These are phyloP conservation scores for Tethea ocularis DNA, from an alignment of 2,888 invertebrate species.

Conservation along the genomic window DNA sequence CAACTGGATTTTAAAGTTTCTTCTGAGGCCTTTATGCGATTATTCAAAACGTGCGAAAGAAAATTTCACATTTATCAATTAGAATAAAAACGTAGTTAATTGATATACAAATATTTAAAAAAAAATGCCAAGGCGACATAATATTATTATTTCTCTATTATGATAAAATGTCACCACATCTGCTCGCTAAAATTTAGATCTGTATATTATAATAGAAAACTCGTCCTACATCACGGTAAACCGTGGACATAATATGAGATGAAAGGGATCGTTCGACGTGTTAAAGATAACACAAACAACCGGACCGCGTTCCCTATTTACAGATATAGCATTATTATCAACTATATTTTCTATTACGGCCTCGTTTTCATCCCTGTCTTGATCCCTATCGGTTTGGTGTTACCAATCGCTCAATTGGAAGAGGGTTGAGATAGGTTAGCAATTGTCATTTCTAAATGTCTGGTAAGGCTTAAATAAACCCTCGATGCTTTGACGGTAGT, in stretches of 20 bases:
- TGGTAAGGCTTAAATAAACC: neutral
- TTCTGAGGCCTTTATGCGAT: too few species aligned
- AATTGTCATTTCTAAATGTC: neutral
- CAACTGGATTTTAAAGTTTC: too few species aligned
- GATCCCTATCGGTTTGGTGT: neutral
- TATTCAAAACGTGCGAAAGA: too few species aligned
- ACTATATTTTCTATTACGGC: neutral
- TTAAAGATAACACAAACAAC: conserved; percentile 36
- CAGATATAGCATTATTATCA: conserved; percentile 23
- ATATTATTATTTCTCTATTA: too few species aligned
- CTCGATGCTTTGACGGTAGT: neutral
- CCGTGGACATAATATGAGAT: conserved; percentile 59
- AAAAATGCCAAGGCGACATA: too few species aligned
- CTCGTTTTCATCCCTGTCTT: neutral
- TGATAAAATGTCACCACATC: conserved; percentile 8
- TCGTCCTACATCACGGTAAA: conserved; percentile 32
- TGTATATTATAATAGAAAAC: conserved; percentile 33
- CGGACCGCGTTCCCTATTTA: conserved; percentile 15
- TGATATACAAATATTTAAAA: too few species aligned
- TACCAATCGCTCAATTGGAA: neutral
- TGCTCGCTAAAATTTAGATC: neutral
- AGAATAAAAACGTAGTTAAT: too few species aligned
- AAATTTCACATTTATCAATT: too few species aligned
- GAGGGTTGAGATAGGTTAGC: neutral
- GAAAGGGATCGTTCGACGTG: conserved; percentile 56